Percentiles rank a stretch among this genome's conserved stretches.
Conservation (phyloP, 2,797 vertebrate genomes). For the Coracias cyanogaster region DNA sequence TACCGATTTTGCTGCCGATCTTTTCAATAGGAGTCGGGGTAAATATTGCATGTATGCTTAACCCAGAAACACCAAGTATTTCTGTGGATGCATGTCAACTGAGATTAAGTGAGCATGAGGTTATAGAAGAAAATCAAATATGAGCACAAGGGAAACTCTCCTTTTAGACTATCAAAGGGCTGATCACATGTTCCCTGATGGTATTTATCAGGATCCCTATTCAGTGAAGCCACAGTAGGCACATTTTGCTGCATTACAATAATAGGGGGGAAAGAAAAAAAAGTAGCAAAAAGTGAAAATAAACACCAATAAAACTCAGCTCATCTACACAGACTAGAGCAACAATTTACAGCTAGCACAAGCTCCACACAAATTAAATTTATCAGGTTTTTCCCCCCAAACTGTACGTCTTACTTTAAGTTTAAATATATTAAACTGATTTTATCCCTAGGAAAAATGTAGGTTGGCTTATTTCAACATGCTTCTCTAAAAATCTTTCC, state of each 20-base stretch:
- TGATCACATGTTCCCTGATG: conserved; percentile 75
- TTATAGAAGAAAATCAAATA: conserved; percentile 77
- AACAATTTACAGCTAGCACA: not conserved
- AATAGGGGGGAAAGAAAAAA: not conserved
- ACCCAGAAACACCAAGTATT: conserved; percentile 74
- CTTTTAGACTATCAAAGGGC: conserved; percentile 72
- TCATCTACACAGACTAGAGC: not conserved
- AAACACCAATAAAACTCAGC: not conserved
- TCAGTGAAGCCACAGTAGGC: conserved; percentile 49
- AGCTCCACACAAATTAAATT: not conserved
- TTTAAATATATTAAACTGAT: not conserved
- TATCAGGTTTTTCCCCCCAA: not conserved
- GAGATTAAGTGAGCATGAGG: conserved; percentile 73
- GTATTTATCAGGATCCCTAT: conserved; percentile 64
- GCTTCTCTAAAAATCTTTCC: not conserved
- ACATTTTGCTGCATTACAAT: conserved; percentile 47
- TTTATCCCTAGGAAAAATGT: not conserved
- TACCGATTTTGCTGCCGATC: conserved; percentile 66
- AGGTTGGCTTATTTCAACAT: not conserved
- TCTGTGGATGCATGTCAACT: conserved; percentile 72
- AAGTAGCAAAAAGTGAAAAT: not conserved
- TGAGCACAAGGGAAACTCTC: conserved; percentile 66
- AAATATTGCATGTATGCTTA: conserved; percentile 74
- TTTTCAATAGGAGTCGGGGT: conserved; percentile 57
- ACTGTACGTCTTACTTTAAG: not conserved